These are phyloP conservation scores for Dasyurus viverrinus DNA, from an alignment of 2,113 vertebrate genomes.

Conservation along the genomic window DNA sequence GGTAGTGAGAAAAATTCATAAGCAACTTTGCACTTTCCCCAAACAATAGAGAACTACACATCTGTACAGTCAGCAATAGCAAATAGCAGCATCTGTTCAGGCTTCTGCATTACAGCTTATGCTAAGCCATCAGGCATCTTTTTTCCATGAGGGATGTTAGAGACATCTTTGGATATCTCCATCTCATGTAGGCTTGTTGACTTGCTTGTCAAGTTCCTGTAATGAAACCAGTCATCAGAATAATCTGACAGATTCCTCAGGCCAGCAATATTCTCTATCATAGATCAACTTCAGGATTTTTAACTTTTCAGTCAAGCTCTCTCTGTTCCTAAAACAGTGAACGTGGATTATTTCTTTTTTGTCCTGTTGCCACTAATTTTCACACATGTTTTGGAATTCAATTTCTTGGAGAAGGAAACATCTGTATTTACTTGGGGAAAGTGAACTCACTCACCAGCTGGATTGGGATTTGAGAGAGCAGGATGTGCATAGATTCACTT, in stretches of 20 bases:
- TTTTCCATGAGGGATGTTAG: slow-evolving; percentile 1
- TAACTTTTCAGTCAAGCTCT: background rate
- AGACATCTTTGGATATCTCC: slow-evolving; percentile 21
- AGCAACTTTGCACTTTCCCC: slow-evolving; percentile 18
- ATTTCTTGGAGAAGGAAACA: slow-evolving; percentile 1
- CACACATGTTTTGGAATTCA: slow-evolving; percentile 56
- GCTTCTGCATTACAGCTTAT: slow-evolving; percentile 37
- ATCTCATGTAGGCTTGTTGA: slow-evolving; percentile 39
- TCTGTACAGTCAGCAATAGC: background rate
- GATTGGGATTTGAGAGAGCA: slow-evolving; percentile 58
- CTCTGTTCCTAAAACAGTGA: slow-evolving; percentile 26
- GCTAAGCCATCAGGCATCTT: background rate
- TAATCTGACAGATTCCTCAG: slow-evolving; percentile 36
- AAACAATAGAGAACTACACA: background rate
- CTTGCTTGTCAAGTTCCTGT: slow-evolving; percentile 30
- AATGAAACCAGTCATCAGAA: slow-evolving; percentile 24
- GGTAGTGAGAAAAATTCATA: slow-evolving; percentile 1
- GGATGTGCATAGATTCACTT: slow-evolving; percentile 63
- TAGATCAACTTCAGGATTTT: slow-evolving; percentile 13
- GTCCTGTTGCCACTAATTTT: slow-evolving; percentile 9
- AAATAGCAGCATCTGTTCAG: slow-evolving; percentile 6
- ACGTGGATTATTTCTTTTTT: slow-evolving; percentile 54
- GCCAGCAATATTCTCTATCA: background rate
- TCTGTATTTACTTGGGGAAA: slow-evolving; percentile 37
- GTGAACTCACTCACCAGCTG: slow-evolving; percentile 29